phyloP scores from a whole-genome alignment of 2,888 invertebrate genomes.

The Melieria omissa region DNA sequence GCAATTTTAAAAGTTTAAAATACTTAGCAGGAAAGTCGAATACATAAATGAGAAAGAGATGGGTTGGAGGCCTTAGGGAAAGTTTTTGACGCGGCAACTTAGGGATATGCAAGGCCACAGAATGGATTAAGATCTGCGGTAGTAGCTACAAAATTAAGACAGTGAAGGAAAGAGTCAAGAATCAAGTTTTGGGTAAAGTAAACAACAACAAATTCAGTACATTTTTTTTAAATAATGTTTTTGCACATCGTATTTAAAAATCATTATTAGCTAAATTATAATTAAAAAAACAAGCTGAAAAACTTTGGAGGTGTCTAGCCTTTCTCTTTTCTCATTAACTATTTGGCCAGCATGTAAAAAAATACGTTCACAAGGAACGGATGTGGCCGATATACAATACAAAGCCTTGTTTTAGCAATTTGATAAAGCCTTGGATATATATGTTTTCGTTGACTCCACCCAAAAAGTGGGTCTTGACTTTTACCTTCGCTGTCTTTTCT shows the following conservation, averaged over 20 bases:
- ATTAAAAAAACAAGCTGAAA: neutral
- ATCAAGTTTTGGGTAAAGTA: too few relatives aligned
- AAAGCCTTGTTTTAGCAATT: neutral
- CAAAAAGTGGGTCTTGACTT: neutral
- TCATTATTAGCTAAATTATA: constrained; percentile 11
- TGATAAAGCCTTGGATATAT: neutral
- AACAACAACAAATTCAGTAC: too few relatives aligned
- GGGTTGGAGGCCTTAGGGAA: too few relatives aligned
- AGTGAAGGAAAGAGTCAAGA: too few relatives aligned
- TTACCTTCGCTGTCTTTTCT: neutral
- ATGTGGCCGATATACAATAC: constrained; percentile 8
- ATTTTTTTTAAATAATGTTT: too few relatives aligned
- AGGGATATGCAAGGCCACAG: too few relatives aligned
- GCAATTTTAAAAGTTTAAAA: too few relatives aligned
- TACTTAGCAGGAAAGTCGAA: too few relatives aligned
- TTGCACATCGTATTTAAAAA: constrained; percentile 7
- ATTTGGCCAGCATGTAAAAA: constrained; percentile 16
- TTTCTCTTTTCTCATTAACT: constrained; percentile 10
- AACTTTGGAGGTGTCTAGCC: neutral
- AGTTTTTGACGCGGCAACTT: too few relatives aligned
- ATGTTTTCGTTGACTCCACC: neutral
- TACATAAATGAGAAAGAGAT: too few relatives aligned
- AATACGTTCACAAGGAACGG: neutral
- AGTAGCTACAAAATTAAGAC: too few relatives aligned
- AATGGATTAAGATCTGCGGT: too few relatives aligned